These are phyloP conservation scores for Anthonomus grandis DNA, from an alignment of 1,140 invertebrate genomes.

Conservation along the genomic window DNA sequence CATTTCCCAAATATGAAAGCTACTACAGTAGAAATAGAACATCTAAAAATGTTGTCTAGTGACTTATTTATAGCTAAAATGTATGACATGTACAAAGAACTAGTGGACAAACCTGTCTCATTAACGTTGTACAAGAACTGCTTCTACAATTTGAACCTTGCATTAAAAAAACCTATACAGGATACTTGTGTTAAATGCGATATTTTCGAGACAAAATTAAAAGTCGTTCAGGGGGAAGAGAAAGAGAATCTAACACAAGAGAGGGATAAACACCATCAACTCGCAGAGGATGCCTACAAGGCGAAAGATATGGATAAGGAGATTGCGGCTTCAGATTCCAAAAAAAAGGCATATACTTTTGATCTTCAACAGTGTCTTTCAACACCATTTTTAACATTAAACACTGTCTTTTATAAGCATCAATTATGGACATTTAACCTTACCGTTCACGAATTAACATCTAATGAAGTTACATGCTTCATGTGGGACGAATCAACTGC, in stretches of 20 bases:
- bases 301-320: not conserved
- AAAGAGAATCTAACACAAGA: too few relatives aligned
- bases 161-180: conserved; percentile 1
- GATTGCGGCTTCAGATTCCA: too few relatives aligned
- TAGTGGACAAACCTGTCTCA: too few relatives aligned
- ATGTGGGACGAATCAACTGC: too few relatives aligned
- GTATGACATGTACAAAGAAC: too few relatives aligned
- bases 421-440: conserved; percentile 4
- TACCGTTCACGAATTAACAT: conserved; percentile 4
- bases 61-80: too few relatives aligned
- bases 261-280: too few relatives aligned
- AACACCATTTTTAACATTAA: not conserved
- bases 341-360: not conserved
- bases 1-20: too few relatives aligned
- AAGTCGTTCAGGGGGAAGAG: not conserved
- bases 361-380: not conserved
- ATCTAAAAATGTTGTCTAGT: not conserved
- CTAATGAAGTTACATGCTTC: too few relatives aligned
- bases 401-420: conserved; percentile 1
- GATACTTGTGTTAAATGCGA: not conserved
- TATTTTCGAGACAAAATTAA: too few relatives aligned
- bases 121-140: too few relatives aligned
- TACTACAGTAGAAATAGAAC: conserved; percentile 1
- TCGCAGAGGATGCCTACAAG: too few relatives aligned
- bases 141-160: not conserved